Evolutionary conservation across 2,888 invertebrate species (phyloP).

Genomic region (Ochlodes sylvanus): DNA sequence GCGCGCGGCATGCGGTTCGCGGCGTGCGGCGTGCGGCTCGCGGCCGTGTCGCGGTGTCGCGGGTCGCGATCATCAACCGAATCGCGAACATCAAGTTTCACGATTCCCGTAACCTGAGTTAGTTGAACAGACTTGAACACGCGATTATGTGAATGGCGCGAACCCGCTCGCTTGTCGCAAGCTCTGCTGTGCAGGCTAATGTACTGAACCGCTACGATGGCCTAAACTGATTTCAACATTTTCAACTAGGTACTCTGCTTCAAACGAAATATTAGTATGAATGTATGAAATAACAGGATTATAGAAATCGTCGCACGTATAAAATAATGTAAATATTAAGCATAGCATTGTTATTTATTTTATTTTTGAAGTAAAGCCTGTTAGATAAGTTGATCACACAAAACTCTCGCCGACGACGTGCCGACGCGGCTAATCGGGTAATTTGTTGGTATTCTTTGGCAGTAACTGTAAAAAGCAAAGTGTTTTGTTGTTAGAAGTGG

Average conservation of each 20-base stretch:
- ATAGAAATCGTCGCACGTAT: too few species aligned
- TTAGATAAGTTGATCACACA: slow-evolving; percentile 1
- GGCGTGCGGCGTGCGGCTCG: slow-evolving; percentile 32
- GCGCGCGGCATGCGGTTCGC: slow-evolving; percentile 37
- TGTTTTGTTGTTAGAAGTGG: slow-evolving; percentile 30
- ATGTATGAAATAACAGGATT: background rate
- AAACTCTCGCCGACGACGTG: background rate
- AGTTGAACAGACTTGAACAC: slow-evolving; percentile 59
- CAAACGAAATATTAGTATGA: background rate
- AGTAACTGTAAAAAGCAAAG: slow-evolving; percentile 26
- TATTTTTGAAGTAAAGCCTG: background rate
- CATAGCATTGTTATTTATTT: background rate
- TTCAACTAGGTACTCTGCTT: background rate
- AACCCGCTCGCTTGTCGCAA: slow-evolving; percentile 42
- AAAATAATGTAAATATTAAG: background rate
- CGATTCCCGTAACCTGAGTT: slow-evolving; percentile 66
- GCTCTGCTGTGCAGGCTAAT: slow-evolving; percentile 41
- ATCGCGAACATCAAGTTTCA: slow-evolving; percentile 61
- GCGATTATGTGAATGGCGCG: slow-evolving; percentile 62
- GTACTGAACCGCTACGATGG: slow-evolving; percentile 49
- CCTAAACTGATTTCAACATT: slow-evolving; percentile 30
- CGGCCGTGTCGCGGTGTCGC: slow-evolving; percentile 50
- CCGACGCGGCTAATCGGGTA: background rate
- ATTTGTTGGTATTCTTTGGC: slow-evolving; percentile 13
- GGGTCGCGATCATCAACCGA: slow-evolving; percentile 58